Conservation (phyloP, 2,797 vertebrate genomes). For the Eremophila alpestris region DNA sequence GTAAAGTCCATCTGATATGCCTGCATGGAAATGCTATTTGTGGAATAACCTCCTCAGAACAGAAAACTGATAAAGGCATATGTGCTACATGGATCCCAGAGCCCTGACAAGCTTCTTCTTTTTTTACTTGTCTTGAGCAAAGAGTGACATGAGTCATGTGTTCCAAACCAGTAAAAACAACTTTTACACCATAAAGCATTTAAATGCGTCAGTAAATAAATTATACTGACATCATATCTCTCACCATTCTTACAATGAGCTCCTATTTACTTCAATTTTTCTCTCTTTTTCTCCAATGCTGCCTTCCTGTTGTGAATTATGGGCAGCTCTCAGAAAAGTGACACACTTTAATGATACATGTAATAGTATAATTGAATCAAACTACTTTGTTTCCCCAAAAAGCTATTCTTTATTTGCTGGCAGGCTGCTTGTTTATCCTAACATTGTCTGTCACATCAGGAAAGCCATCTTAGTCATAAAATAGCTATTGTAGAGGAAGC, state of each 20-base stretch:
- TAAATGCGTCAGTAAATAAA: neutral
- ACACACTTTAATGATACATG: slow-evolving; percentile 9
- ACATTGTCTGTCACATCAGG: slow-evolving; percentile 9
- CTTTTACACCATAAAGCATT: neutral
- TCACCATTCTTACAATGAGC: neutral
- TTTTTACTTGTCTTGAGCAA: neutral
- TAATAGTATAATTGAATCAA: slow-evolving; percentile 40
- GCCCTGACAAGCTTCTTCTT: neutral
- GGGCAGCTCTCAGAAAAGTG: neutral
- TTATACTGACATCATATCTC: neutral
- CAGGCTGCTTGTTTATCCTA: slow-evolving; percentile 27
- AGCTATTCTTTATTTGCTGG: neutral
- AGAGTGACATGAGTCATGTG: neutral
- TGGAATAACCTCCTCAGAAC: neutral
- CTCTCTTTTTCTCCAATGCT: neutral
- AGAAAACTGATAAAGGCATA: neutral
- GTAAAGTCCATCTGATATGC: neutral
- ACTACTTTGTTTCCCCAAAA: neutral
- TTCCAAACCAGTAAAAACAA: neutral
- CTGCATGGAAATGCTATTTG: neutral
- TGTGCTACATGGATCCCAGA: neutral
- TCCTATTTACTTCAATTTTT: neutral
- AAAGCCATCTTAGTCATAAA: slow-evolving; percentile 43
- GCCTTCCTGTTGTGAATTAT: slow-evolving; percentile 1
- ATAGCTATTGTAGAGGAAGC: neutral